Evolutionary conservation across 2,888 invertebrate species (phyloP).

Genomic region (Oxytorus armatus): DNA sequence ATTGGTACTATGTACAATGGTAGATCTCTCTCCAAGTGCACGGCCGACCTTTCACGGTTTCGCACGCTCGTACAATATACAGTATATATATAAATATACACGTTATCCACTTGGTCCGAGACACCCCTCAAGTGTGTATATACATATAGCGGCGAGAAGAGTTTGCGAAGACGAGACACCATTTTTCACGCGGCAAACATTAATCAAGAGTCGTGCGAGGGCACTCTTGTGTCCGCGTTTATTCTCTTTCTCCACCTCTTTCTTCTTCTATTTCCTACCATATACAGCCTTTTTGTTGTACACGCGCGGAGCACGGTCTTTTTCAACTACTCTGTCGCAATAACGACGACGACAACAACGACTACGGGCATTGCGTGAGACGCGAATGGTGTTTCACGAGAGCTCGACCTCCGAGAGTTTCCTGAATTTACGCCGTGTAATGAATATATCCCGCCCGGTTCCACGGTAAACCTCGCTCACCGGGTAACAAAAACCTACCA

Average conservation of each 20-base stretch:
- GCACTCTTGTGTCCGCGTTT: constrained; percentile 50
- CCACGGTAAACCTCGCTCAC: constrained; percentile 51
- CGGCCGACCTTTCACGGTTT: constrained; percentile 46
- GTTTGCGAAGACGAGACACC: constrained; percentile 65
- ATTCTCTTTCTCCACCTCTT: constrained; percentile 36
- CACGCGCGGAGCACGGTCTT: constrained; percentile 51
- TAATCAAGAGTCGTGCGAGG: constrained; percentile 76
- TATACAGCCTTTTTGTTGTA: constrained; percentile 38
- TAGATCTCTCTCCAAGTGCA: constrained; percentile 36
- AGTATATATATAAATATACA: not conserved
- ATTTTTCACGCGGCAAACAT: constrained; percentile 79
- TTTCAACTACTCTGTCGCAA: constrained; percentile 34
- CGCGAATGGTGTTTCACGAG: not conserved
- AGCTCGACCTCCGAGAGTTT: constrained; percentile 46
- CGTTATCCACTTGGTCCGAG: constrained; percentile 5
- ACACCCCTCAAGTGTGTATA: constrained; percentile 29
- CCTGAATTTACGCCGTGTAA: constrained; percentile 58
- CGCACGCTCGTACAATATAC: constrained; percentile 38
- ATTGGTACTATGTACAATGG: constrained; percentile 14
- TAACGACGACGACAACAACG: constrained; percentile 31
- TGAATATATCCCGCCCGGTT: constrained; percentile 15
- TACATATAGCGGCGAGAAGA: constrained; percentile 2
- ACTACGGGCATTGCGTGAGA: not conserved
- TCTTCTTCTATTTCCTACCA: constrained; percentile 27
- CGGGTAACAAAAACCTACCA: constrained; percentile 20